Evolutionary conservation across 1,140 invertebrate genomes (phyloP), one percentile per base, ranked within the genome.

Genomic region (Mactra quadrangularis): DNA sequence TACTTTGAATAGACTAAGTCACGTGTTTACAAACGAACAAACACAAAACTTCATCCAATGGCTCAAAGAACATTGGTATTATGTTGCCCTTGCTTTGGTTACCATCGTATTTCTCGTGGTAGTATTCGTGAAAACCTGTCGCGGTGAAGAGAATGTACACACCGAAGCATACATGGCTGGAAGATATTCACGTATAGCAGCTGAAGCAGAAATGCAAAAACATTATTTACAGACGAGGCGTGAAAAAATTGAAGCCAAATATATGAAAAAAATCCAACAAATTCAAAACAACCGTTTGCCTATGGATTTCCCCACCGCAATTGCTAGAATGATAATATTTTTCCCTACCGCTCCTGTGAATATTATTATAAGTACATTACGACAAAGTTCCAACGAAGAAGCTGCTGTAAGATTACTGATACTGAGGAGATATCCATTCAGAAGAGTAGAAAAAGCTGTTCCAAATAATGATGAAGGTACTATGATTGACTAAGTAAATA

Each of bases 61-160:
- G 89, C 50, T 87, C 3, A 45, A 68, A 17, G 85, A 86, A 13
- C 84, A 87, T 33, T 88, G 89, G 88, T 87, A 84, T 66, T 89
- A 88, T 52, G n/a, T 89, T 9, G 55, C 88, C 11, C 41, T 81
- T 25, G 82, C 71, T 38, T 38, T 86, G 0, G 27, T 75, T 4
- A 6, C 19, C 2, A 31, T 85, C 0, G 11, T 66, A 19, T 17
- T 83, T 53, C 15, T 79, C 19, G 47, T 55, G 15, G 22, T 71
- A 9, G 11, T 84, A 45, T 83, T 81, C 27, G 38, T 76, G 0
- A 60, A 25, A n/a, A 64, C 72, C 3, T 38, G 64, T 33, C 25
- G 71, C 4, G 6, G 33, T 38, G 35, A 76, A 11, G 22, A 62
- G 11, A 17, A 78, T 50, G 33, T 82, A 35, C 66, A 84, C 53